A percentile compares a stretch with the other conserved stretches of the same genome.
Conservation (phyloP, 2,797 vertebrate species). For the Spea hammondii region DNA sequence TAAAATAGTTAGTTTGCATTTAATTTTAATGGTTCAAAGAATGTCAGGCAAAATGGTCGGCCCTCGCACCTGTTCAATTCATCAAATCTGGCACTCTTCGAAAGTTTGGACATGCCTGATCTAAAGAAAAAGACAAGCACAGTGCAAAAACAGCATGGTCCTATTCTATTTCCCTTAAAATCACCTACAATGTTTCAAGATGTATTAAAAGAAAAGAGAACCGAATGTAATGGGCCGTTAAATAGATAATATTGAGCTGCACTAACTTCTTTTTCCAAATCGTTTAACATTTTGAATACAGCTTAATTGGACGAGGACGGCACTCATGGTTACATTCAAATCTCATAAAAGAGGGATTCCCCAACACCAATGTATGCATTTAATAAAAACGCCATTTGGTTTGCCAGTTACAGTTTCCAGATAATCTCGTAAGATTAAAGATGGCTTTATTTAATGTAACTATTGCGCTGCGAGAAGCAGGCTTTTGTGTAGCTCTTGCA, state of each 20-base stretch:
- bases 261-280: constrained; percentile 65
- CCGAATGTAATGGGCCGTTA: constrained; percentile 67
- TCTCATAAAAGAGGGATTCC: constrained; percentile 2
- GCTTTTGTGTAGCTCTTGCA: constrained; percentile 1
- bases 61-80: too few species aligned
- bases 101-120: too few species aligned
- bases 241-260: constrained; percentile 66
- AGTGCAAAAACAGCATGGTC: too few species aligned
- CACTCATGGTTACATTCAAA: constrained; percentile 53
- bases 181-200: constrained; percentile 56
- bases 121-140: too few species aligned
- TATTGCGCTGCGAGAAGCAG: too few species aligned
- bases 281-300: constrained; percentile 65
- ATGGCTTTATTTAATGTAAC: too few species aligned
- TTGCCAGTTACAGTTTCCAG: background rate
- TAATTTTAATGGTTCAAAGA: too few species aligned
- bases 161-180: too few species aligned
- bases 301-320: constrained; percentile 61
- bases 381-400: background rate
- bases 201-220: constrained; percentile 62
- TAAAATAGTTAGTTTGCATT: too few species aligned
- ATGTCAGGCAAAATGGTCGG: too few species aligned
- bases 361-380: constrained; percentile 4
- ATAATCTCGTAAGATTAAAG: background rate
- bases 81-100: too few species aligned